Percentiles rank a stretch among this genome's conserved stretches.
Evolutionary conservation across 64 coral and sea anemone species (phyloP).

Genomic region (Montipora cactus): DNA sequence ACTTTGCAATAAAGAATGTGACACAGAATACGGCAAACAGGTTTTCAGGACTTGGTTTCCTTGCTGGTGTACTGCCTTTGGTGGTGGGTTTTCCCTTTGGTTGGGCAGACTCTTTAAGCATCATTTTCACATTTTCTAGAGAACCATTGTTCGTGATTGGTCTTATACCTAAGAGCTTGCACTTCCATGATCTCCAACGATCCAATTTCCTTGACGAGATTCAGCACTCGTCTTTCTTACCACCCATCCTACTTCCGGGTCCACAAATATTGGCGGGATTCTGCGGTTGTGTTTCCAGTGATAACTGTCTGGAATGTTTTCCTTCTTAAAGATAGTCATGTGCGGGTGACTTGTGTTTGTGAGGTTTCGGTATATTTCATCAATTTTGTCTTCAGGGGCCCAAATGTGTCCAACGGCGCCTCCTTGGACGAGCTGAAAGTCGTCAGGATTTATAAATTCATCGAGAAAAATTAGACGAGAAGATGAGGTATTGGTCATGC

Average conservation of each 20-base stretch:
- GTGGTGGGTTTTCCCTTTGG: not conserved
- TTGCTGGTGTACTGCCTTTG: not conserved
- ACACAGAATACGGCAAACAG: not conserved
- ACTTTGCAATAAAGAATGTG: not conserved
- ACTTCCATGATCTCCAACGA: slow-evolving; percentile 61
- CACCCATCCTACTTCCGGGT: slow-evolving; percentile 74
- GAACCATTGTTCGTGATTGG: slow-evolving; percentile 62
- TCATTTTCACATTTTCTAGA: slow-evolving; percentile 59
- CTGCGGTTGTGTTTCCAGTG: slow-evolving; percentile 70
- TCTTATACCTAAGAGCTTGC: slow-evolving; percentile 37
- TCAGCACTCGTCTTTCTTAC: not conserved
- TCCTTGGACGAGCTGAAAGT: slow-evolving; percentile 57
- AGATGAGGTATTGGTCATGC: slow-evolving; percentile 66
- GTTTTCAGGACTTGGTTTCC: not conserved
- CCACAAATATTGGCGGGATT: slow-evolving; percentile 69
- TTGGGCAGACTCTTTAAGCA: slow-evolving; percentile 49
- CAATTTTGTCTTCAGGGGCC: slow-evolving; percentile 39
- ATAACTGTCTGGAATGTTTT: slow-evolving; percentile 64
- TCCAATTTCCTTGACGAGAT: slow-evolving; percentile 47
- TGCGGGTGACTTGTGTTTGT: slow-evolving; percentile 28
- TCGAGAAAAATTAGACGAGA: slow-evolving; percentile 63
- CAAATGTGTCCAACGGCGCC: slow-evolving; percentile 63
- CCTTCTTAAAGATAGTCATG: slow-evolving; percentile 61
- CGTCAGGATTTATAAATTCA: slow-evolving; percentile 32
- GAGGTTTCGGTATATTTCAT: slow-evolving; percentile 61